Evolutionary conservation across 2,888 invertebrate species (phyloP), one percentile per base, ranked within the genome.

Genomic region (Belgica antarctica): DNA sequence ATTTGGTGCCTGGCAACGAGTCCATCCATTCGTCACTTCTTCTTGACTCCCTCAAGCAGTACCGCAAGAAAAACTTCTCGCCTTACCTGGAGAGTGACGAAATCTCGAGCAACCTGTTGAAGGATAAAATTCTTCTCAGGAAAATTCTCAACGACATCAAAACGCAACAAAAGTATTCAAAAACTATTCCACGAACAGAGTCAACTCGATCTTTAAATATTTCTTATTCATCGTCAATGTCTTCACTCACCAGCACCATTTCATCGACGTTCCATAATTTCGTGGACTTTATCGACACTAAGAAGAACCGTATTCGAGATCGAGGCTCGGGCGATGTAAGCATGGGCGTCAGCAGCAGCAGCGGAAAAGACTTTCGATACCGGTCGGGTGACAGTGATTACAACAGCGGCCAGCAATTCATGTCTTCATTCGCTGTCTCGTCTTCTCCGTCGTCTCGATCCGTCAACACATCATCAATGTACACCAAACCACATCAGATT

Each of bases 101-200:
- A 77, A 86, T 89, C 71, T 87, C 90, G 73, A 87, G 87, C 68
- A 87, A 88, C 75, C 82, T 91, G 65, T 79, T 91, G 68, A 88
- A 88, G 8, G 88, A 92, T 77, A 83, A 89, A 74, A 87, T 86
- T 75, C 82, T 89, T 25, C 80, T 92, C 68, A 89, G 89, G 77
- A 88, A 85, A 77, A 80, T 89, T 28, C 89, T 89, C 76, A 87
- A 88, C 76, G 89, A 89, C 75, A 81, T 89, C 73, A 82, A 89
- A 73, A 87, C 88, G 75, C 84, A 89, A 25, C 85, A 87, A 61
- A 70, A 70, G 61, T 70, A 61, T 61, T 70, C 70, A 61, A 70
- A 61, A 72, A 41, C 70, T 41, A 70, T 70, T 70, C 70, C 70
- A 24, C 57, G 70, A 34, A 70, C 78, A 78, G 2, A 74, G 78